phyloP scores from a whole-genome alignment of 2,113 vertebrate species.

The Bucco capensis region DNA sequence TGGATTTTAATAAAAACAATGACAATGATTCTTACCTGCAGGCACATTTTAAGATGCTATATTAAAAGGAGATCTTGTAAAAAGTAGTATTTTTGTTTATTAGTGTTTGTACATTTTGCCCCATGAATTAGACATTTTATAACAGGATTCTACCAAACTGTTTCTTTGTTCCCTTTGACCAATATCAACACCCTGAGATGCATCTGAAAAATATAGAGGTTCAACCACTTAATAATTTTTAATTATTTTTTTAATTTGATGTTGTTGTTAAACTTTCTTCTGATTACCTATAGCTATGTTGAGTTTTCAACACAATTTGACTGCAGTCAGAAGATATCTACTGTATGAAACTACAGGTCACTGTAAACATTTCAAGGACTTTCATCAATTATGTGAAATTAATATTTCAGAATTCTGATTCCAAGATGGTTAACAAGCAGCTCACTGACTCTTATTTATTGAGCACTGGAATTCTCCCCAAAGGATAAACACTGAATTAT shows the following conservation, averaged over 20 bases:
- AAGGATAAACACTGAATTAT: slow-evolving; percentile 64
- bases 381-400: slow-evolving; percentile 39
- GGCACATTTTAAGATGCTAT: slow-evolving; percentile 63
- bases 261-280: slow-evolving; percentile 27
- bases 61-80: slow-evolving; percentile 41
- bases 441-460: slow-evolving; percentile 62
- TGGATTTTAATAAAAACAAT: not conserved
- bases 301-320: slow-evolving; percentile 36
- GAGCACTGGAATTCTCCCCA: slow-evolving; percentile 63
- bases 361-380: slow-evolving; percentile 56
- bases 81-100: slow-evolving; percentile 44
- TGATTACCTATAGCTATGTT: slow-evolving; percentile 51
- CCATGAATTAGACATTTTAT: slow-evolving; percentile 24
- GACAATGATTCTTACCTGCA: not conserved
- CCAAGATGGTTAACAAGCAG: slow-evolving; percentile 42
- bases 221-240: slow-evolving; percentile 29
- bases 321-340: slow-evolving; percentile 4
- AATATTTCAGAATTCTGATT: slow-evolving; percentile 44
- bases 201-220: slow-evolving; percentile 25
- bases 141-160: not conserved
- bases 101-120: slow-evolving; percentile 24
- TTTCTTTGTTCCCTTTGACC: not conserved
- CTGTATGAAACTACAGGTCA: slow-evolving; percentile 53
- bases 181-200: not conserved
- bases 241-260: slow-evolving; percentile 18